Percentiles rank a stretch among this genome's conserved stretches.
phyloP scores from a whole-genome alignment of 2,888 invertebrate species.

The Thysanoteuthis rhombus region DNA sequence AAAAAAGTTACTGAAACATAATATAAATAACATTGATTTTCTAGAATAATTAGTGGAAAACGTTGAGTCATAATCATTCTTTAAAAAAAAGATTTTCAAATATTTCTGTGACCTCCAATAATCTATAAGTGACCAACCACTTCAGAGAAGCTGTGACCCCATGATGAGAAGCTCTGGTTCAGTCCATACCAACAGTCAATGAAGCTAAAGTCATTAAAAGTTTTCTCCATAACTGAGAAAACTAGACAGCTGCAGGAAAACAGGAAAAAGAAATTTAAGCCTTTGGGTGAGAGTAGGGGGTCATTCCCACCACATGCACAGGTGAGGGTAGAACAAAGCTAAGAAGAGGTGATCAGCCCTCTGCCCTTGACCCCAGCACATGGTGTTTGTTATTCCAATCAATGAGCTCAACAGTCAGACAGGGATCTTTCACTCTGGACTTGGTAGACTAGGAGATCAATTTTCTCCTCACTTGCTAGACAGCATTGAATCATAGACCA shows the following conservation, averaged over 20 bases:
- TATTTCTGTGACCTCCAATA: no score
- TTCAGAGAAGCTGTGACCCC: no score
- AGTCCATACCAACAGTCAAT: neutral
- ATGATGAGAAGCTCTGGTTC: no score
- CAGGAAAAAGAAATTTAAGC: neutral
- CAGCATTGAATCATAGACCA: neutral
- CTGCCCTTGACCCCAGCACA: neutral
- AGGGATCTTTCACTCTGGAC: neutral
- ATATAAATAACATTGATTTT: no score
- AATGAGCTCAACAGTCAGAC: neutral
- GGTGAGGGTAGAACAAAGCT: neutral
- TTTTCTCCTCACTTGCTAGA: neutral
- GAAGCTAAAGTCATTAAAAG: neutral
- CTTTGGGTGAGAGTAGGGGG: neutral
- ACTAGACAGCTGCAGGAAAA: neutral
- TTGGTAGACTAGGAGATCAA: neutral
- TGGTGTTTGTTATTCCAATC: neutral
- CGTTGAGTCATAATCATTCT: no score
- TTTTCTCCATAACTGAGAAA: neutral
- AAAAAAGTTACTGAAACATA: no score
- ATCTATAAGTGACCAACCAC: no score
- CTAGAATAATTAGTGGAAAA: no score
- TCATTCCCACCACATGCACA: neutral
- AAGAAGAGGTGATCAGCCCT: neutral
- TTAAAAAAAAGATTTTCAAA: no score